phyloP scores from a whole-genome alignment of 1,140 invertebrate species.

The Leptonema lineaticorne region DNA sequence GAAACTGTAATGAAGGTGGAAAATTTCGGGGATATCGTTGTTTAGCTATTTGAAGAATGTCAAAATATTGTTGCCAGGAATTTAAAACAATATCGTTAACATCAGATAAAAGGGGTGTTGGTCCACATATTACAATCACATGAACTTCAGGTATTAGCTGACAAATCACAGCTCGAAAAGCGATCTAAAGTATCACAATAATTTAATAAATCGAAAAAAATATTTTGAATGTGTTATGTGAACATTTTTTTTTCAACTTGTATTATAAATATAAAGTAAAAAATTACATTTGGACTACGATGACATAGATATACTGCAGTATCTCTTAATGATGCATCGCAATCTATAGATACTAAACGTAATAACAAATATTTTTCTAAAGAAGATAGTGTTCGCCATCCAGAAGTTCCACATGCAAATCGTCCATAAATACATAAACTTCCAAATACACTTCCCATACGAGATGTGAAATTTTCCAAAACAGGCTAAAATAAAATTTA shows the following conservation, averaged over 20 bases:
- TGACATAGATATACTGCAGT: constrained; percentile 79
- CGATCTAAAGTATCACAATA: constrained; percentile 60
- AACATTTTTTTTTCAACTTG: not conserved
- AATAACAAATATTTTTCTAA: constrained; percentile 74
- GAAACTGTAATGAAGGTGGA: constrained; percentile 60
- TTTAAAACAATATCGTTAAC: constrained; percentile 71
- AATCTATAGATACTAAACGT: constrained; percentile 64
- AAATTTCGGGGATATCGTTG: constrained; percentile 66
- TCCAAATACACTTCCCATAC: constrained; percentile 50
- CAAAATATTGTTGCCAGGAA: constrained; percentile 71
- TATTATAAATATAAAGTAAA: not conserved
- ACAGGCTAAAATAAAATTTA: constrained; percentile 30
- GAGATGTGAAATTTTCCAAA: constrained; percentile 35
- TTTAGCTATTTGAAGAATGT: constrained; percentile 64
- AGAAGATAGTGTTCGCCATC: constrained; percentile 73
- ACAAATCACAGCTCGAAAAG: constrained; percentile 76
- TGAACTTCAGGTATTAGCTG: constrained; percentile 72
- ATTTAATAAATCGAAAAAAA: constrained; percentile 3
- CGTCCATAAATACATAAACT: constrained; percentile 76
- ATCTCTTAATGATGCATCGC: constrained; percentile 68
- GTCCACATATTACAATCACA: constrained; percentile 76
- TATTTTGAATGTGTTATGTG: not conserved
- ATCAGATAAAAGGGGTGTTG: constrained; percentile 68
- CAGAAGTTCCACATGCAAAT: constrained; percentile 73
- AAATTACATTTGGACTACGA: constrained; percentile 76